Evolutionary conservation across 2,888 invertebrate genomes (phyloP).

Genomic region (Oscheius sp.): DNA sequence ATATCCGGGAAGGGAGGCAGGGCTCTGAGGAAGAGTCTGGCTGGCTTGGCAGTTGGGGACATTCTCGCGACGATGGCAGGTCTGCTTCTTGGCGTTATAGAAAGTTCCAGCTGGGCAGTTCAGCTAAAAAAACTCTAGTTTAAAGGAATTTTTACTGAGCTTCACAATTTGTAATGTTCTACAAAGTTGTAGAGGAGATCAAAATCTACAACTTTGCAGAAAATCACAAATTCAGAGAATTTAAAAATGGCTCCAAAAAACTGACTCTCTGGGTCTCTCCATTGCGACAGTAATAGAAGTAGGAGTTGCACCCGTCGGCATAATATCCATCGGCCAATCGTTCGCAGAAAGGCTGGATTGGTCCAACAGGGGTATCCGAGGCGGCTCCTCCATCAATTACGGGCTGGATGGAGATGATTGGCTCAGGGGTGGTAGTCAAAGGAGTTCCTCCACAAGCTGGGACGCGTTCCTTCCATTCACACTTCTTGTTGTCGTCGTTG

Average conservation of each 20-base stretch:
- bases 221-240: too few relatives aligned
- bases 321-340: constrained; percentile 42
- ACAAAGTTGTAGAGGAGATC: too few relatives aligned
- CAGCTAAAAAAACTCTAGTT: constrained; percentile 4
- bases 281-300: constrained; percentile 38
- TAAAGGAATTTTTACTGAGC: neutral
- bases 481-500: constrained; percentile 36
- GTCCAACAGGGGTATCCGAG: neutral
- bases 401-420: neutral
- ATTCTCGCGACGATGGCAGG: constrained; percentile 47
- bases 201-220: too few relatives aligned
- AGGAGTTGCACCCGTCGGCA: constrained; percentile 31
- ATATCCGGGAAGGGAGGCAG: neutral
- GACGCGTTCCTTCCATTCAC: constrained; percentile 49
- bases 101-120: constrained; percentile 53
- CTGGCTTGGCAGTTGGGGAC: constrained; percentile 47
- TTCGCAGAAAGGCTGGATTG: constrained; percentile 37
- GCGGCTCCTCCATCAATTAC: neutral
- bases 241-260: neutral
- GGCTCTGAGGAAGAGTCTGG: neutral
- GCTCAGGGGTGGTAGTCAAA: constrained; percentile 23
- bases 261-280: constrained; percentile 28
- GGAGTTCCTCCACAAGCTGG: constrained; percentile 47
- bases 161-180: too few relatives aligned
- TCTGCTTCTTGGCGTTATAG: constrained; percentile 38